phyloP scores from a whole-genome alignment of 2,888 invertebrate species.

The Cepaea hortensis region DNA sequence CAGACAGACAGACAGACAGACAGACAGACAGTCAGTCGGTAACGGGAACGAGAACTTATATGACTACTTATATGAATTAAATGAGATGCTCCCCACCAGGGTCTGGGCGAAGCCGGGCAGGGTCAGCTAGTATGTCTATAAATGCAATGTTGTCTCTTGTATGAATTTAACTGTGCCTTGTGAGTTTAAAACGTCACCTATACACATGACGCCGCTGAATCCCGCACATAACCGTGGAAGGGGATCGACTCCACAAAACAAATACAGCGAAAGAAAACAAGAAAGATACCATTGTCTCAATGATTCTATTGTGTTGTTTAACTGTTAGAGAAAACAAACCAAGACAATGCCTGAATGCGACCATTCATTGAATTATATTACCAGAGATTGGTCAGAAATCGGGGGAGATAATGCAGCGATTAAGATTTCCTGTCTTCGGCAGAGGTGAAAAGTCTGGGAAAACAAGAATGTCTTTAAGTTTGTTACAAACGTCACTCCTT shows the following conservation, averaged over 20 bases:
- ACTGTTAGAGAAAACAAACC: not conserved
- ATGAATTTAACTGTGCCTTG: too few relatives aligned
- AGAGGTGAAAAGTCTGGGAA: not conserved
- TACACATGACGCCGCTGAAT: too few relatives aligned
- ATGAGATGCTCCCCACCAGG: too few relatives aligned
- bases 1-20: too few relatives aligned
- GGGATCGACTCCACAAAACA: not conserved
- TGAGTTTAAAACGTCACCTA: too few relatives aligned
- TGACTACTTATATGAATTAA: too few relatives aligned
- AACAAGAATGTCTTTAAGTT: not conserved
- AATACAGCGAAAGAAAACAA: not conserved
- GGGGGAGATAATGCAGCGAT: constrained; percentile 6
- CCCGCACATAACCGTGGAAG: too few relatives aligned
- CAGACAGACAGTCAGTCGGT: too few relatives aligned
- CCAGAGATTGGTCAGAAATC: not conserved
- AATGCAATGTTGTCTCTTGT: too few relatives aligned
- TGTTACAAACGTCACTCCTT: not conserved
- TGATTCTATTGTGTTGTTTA: not conserved
- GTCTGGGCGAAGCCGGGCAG: too few relatives aligned
- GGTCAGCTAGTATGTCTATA: too few relatives aligned
- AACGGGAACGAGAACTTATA: too few relatives aligned
- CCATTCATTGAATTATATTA: not conserved
- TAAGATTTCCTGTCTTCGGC: constrained; percentile 27
- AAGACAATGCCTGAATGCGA: not conserved
- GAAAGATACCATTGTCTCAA: not conserved